Percentiles rank a stretch among this genome's conserved stretches.
These are phyloP conservation scores for Orchesella cincta DNA, from an alignment of 1,140 invertebrate species.

Conservation along the genomic window DNA sequence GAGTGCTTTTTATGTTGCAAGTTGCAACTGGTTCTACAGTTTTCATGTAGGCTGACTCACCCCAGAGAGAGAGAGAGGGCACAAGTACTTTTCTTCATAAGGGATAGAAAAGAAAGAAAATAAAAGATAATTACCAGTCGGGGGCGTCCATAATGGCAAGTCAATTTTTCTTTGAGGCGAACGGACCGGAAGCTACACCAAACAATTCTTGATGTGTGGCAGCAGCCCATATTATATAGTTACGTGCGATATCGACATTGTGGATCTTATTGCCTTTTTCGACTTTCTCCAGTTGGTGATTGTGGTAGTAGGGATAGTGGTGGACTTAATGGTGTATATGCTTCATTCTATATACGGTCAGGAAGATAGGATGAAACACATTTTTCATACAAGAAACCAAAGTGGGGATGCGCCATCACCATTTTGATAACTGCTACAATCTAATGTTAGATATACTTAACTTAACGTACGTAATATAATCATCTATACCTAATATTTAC, in stretches of 20 bases:
- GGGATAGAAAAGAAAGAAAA: constrained; percentile 46
- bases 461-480: neutral
- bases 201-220: constrained; percentile 32
- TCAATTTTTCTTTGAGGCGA: constrained; percentile 48
- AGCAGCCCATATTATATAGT: neutral
- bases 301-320: too few relatives aligned
- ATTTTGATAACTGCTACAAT: neutral
- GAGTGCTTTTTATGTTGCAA: too few relatives aligned
- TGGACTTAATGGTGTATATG: too few relatives aligned
- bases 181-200: constrained; percentile 46
- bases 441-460: neutral
- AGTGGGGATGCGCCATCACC: too few relatives aligned
- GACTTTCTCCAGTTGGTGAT: neutral
- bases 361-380: too few relatives aligned
- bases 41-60: too few relatives aligned
- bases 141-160: constrained; percentile 50
- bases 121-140: constrained; percentile 52
- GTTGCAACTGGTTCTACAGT: too few relatives aligned
- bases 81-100: too few relatives aligned
- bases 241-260: constrained; percentile 7
- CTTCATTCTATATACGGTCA: too few relatives aligned
- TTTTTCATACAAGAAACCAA: too few relatives aligned
- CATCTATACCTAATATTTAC: neutral
- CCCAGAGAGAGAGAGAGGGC: too few relatives aligned
- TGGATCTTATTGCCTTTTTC: constrained; percentile 1